A percentile compares a stretch with the other conserved stretches of the same genome.
phyloP scores from a whole-genome alignment of 2,888 invertebrate species.

The Chrysolina haemoptera region DNA sequence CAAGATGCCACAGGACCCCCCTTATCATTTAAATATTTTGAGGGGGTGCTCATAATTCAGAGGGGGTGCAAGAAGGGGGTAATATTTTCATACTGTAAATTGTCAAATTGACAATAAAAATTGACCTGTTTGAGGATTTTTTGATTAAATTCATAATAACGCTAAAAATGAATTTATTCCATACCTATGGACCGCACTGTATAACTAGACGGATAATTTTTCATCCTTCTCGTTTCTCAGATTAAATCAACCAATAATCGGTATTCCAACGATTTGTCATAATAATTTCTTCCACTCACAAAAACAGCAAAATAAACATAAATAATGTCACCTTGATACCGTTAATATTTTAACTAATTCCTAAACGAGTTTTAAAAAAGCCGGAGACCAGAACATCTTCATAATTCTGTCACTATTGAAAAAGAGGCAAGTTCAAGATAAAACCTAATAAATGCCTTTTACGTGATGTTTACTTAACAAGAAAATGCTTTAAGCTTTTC shows the following conservation, averaged over 20 bases:
- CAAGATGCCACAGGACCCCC: too few species aligned
- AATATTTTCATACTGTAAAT: too few species aligned
- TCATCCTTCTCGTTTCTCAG: not conserved
- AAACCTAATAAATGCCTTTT: slow-evolving; percentile 36
- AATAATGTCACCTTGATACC: not conserved
- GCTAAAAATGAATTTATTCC: too few species aligned
- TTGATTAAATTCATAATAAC: too few species aligned
- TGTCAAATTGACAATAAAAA: too few species aligned
- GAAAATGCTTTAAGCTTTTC: slow-evolving; percentile 43
- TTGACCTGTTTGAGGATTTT: too few species aligned
- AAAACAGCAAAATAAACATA: not conserved
- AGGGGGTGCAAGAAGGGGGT: too few species aligned
- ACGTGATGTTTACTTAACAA: slow-evolving; percentile 43
- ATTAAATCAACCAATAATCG: not conserved
- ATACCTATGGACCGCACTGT: too few species aligned
- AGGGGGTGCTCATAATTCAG: too few species aligned
- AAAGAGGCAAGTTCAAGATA: slow-evolving; percentile 35
- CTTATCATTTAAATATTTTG: too few species aligned
- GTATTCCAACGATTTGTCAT: not conserved
- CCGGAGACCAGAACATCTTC: slow-evolving; percentile 10
- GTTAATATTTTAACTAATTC: slow-evolving; percentile 14
- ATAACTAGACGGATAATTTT: too few species aligned
- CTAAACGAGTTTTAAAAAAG: not conserved
- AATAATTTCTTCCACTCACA: not conserved
- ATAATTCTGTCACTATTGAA: slow-evolving; percentile 25